Evolutionary conservation across 30 jellyfish, hydroid and myxozoan genomes (phyloP), one percentile per base, ranked within the genome.

Genomic region (Pseudorhiza aurosa): DNA sequence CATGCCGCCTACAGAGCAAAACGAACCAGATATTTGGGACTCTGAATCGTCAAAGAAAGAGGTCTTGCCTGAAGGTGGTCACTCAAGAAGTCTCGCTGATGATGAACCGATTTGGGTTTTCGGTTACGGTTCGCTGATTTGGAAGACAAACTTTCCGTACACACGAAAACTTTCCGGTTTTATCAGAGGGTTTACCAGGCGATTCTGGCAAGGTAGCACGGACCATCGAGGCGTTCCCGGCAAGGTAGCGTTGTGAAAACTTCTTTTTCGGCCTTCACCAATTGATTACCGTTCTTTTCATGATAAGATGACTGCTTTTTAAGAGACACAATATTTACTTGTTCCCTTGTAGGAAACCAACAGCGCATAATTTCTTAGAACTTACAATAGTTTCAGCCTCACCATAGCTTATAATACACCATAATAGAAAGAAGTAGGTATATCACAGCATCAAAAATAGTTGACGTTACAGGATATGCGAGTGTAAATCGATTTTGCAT

Each of bases 181-280:
- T 25, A 88, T 94, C 35, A 77, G 63, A 8, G 96, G 95, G 14
- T 87, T 40, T 58, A 73, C 82, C 8, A 42, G 99, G 64, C 77
- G 89, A 58, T 94, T 94, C 55, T 94, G 99, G 99, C 99, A 94
- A 67, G 99, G 96, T n/a, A 94, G 99, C 88, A 81, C 95, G 2
- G 96, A 94, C 53, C 99, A 94, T 57, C 49, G 99, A 49, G 99
- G 99, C 27, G 88, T 81, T 1, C 95, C 96, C 9, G 97, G 95
- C 19, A 82, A 83, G 58, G 98, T 90, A 57, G 47, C 81, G 29
- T 46, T 46, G n/a, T n/a, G n/a, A n/a, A n/a, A n/a, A n/a, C n/a
- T n/a, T n/a, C n/a, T n/a, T n/a, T n/a, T n/a, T n/a, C n/a, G n/a
- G n/a, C n/a, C n/a, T n/a, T n/a, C n/a, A n/a, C n/a, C n/a, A n/a